Conservation (phyloP, 2,797 vertebrate species). For the Pterois miles region DNA sequence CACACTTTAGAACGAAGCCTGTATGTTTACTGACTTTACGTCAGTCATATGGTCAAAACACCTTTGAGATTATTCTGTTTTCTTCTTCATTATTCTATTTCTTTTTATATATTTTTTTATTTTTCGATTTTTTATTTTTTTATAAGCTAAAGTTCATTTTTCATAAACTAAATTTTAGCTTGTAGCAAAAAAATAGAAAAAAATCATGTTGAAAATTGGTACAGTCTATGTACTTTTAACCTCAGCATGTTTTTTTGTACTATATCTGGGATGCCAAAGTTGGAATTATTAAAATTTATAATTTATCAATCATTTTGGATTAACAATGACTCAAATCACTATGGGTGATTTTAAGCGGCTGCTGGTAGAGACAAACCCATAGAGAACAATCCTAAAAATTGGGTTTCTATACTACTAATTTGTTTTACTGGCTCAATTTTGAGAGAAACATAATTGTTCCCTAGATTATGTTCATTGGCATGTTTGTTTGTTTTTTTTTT, state of each 20-base stretch:
- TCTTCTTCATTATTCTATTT: no score
- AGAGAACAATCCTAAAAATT: no score
- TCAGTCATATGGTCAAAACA: no score
- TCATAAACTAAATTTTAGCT: no score
- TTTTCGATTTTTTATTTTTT: no score
- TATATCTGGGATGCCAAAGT: background rate
- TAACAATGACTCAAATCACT: background rate
- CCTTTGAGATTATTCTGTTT: no score
- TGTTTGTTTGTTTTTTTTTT: background rate
- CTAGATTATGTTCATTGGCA: no score
- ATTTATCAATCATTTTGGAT: background rate
- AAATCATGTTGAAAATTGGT: background rate
- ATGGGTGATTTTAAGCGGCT: background rate
- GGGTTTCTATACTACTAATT: no score
- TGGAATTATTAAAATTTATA: background rate
- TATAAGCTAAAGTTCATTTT: no score
- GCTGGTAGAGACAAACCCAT: background rate
- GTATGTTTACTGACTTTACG: background rate
- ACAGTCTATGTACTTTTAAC: background rate
- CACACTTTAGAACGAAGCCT: background rate
- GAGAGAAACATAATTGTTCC: no score
- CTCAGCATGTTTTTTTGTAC: background rate
- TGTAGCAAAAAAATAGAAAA: background rate
- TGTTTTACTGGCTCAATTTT: no score
- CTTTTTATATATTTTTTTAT: no score